Conservation (phyloP, 2,797 vertebrate species). For the Varecia variegata region DNA sequence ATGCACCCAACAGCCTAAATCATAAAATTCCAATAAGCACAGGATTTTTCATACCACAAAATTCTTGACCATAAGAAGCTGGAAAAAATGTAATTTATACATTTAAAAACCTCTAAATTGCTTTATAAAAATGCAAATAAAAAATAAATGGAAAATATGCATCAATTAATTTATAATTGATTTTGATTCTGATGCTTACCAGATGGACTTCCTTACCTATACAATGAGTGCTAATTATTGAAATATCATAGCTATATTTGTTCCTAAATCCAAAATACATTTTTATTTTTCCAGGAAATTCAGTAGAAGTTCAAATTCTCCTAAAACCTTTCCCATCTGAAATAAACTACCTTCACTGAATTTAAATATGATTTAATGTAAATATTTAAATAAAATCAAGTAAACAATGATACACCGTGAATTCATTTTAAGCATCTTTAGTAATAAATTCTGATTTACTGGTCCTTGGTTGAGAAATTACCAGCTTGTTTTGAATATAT, state of each 20-base stretch:
- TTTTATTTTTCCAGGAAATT: neutral
- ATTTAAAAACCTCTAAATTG: neutral
- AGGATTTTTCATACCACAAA: neutral
- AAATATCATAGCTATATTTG: neutral
- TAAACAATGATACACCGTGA: neutral
- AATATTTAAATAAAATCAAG: slow-evolving; percentile 28
- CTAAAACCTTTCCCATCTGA: neutral
- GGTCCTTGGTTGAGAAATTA: neutral
- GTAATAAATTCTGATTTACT: neutral
- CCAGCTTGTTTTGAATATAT: neutral
- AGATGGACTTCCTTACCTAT: neutral
- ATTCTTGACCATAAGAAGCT: neutral
- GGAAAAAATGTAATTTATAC: neutral
- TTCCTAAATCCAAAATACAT: neutral
- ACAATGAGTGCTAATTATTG: neutral
- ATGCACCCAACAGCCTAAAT: neutral
- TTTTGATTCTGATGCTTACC: neutral
- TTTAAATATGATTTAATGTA: neutral
- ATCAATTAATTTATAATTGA: neutral
- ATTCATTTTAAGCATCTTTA: neutral
- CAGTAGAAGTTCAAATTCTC: neutral
- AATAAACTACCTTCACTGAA: neutral
- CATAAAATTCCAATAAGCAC: neutral
- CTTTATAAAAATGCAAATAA: neutral
- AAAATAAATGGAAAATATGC: neutral